Evolutionary conservation across 2,113 vertebrate species (phyloP), one percentile per base, ranked within the genome.

Genomic region (Leucosticte australis): DNA sequence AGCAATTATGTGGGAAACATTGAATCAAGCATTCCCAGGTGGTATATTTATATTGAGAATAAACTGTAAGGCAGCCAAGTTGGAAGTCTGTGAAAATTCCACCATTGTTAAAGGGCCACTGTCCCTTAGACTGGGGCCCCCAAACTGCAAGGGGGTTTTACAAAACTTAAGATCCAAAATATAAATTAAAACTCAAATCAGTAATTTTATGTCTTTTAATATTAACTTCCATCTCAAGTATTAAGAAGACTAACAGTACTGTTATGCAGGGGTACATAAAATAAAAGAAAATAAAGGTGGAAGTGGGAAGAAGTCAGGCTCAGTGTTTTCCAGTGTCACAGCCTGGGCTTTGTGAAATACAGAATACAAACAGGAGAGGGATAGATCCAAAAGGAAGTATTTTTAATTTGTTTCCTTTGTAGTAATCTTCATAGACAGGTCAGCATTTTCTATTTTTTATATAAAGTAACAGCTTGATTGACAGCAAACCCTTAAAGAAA

Each of bases 1-100:
- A 94, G 95, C 80, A 97, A 97, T 97, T 97, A 94, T 67, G 89
- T 93, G 95, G 95, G 97, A 96, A 96, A 89, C 91, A 67, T 60
- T 84, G 89, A 79, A 87, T 93, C 91, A 85, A 83, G 53, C 94
- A 87, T 96, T 97, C 97, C 97, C 97, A 94, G 91, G 89, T 95
- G 96, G 89, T 96, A 95, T 90, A 92, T 96, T 95, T 97, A 96
- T 94, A 76, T 67, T 91, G 92, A 95, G 96, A 91, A 70, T 89
- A 86, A 95, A 95, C 84, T 89, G 73, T 97, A 89, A 69, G 53
- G 27, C 86, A 97, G 96, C 96, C 94, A 94, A 78, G 77, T 47
- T 95, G 73, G 88, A 97, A 97, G 83, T 91, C 90, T 93, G 85
- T 83, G 88, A 76, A 97, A 89, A 81, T 82, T 95, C 95, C 92